A percentile compares a stretch with the other conserved stretches of the same genome.
phyloP scores from a whole-genome alignment of 1,140 invertebrate species.

The Periplaneta americana region DNA sequence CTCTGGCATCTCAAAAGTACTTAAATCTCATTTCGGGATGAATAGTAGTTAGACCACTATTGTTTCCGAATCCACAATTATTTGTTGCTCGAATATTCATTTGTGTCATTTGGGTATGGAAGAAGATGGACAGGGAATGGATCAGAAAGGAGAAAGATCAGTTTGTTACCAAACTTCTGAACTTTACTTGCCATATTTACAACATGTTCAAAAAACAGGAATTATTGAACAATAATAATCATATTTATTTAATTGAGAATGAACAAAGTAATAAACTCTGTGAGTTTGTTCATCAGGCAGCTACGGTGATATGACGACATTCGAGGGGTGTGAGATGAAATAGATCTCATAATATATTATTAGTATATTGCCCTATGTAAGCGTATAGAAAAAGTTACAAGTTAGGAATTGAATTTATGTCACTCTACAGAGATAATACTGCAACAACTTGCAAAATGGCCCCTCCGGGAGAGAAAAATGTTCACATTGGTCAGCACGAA shows the following conservation, averaged over 20 bases:
- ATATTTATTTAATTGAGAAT: conserved; percentile 9
- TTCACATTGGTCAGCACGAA: not conserved
- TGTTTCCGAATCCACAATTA: too few relatives aligned
- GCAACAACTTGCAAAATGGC: conserved; percentile 6
- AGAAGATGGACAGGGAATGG: too few relatives aligned
- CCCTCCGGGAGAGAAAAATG: not conserved
- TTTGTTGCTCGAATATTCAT: too few relatives aligned
- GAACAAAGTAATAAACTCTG: conserved; percentile 3
- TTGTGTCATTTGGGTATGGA: too few relatives aligned
- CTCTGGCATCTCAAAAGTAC: too few relatives aligned
- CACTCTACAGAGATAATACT: not conserved
- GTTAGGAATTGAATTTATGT: not conserved
- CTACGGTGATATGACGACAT: conserved; percentile 10
- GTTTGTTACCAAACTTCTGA: not conserved
- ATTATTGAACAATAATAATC: conserved; percentile 4
- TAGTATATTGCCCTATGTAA: conserved; percentile 12
- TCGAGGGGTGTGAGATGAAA: not conserved
- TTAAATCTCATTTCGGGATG: too few relatives aligned
- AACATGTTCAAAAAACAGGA: conserved; percentile 1
- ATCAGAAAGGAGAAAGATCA: not conserved
- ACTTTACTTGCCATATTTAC: conserved; percentile 6
- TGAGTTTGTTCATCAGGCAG: not conserved
- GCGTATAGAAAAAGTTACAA: conserved; percentile 5
- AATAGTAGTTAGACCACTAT: too few relatives aligned
- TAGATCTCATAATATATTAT: not conserved